These are phyloP conservation scores for Euschistus heros DNA, from an alignment of 1,140 invertebrate species.

Conservation along the genomic window DNA sequence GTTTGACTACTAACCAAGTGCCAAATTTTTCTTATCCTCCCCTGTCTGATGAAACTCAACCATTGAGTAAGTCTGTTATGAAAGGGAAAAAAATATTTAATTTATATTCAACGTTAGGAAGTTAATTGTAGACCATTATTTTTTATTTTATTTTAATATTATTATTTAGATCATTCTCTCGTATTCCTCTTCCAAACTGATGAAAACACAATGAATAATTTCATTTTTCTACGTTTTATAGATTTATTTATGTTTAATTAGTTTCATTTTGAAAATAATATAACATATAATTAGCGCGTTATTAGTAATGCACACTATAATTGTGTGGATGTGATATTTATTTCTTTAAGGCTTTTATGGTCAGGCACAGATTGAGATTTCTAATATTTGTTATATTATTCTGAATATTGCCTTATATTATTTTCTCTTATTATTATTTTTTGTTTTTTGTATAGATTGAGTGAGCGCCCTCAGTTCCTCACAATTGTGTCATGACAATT, in stretches of 20 bases:
- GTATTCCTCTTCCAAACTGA: slow-evolving; percentile 6
- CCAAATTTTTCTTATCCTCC: slow-evolving; percentile 3
- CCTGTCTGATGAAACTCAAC: slow-evolving; percentile 7
- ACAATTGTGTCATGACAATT: slow-evolving; percentile 10
- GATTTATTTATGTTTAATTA: slow-evolving; percentile 2
- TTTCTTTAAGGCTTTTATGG: slow-evolving; percentile 14
- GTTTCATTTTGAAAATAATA: slow-evolving; percentile 3
- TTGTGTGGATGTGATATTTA: slow-evolving; percentile 17
- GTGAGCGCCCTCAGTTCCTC: slow-evolving; percentile 1
- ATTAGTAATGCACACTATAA: slow-evolving; percentile 14
- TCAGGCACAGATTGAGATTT: slow-evolving; percentile 2
- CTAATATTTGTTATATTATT: not conserved
- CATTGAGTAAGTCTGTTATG: slow-evolving; percentile 5
- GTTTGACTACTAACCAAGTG: slow-evolving; percentile 13
- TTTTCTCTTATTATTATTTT: not conserved
- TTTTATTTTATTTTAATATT: not conserved
- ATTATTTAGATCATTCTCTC: not conserved
- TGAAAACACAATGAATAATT: not conserved
- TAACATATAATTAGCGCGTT: not conserved
- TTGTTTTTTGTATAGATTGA: not conserved
- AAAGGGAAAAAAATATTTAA: not conserved
- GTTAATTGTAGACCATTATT: slow-evolving; percentile 2
- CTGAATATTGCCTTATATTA: not conserved
- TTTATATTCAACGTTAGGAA: slow-evolving; percentile 1
- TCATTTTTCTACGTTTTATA: slow-evolving; percentile 3